phyloP scores from a whole-genome alignment of 2,888 invertebrate genomes.

The Oligia strigilis region DNA sequence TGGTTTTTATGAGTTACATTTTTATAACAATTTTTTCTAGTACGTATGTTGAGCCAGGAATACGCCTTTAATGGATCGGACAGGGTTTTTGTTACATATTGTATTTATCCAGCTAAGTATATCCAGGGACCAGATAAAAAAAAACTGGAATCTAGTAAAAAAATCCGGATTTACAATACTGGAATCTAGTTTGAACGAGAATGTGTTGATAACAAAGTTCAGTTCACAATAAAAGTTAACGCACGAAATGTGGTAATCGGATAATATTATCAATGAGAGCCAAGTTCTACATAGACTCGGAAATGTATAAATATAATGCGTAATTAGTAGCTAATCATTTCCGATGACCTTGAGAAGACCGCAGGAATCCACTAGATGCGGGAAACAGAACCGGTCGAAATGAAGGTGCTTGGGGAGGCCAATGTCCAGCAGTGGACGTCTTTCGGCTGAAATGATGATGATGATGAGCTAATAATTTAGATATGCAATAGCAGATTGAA shows the following conservation, averaged over 20 bases:
- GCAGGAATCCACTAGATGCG: no score
- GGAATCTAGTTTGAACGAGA: conserved; percentile 36
- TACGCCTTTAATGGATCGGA: no score
- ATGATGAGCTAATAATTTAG: background rate
- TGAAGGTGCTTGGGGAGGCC: no score
- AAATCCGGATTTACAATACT: conserved; percentile 31
- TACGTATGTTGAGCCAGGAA: no score
- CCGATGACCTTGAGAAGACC: no score
- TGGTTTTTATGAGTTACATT: no score
- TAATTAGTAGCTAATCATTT: background rate
- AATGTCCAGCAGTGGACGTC: no score
- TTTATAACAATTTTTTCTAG: no score
- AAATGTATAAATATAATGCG: background rate
- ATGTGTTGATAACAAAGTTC: conserved; percentile 22
- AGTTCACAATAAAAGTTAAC: conserved; percentile 20
- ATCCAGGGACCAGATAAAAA: conserved; percentile 33
- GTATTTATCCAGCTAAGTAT: conserved; percentile 28
- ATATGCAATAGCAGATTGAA: background rate
- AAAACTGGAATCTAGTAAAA: conserved; percentile 12
- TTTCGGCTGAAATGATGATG: no score
- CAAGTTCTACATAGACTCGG: background rate
- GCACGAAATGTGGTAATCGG: conserved; percentile 19
- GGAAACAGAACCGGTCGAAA: no score
- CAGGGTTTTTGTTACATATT: no score
- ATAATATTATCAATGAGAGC: conserved; percentile 11